Percentiles rank a stretch among this genome's conserved stretches.
These are phyloP conservation scores for Drosophila monieri DNA, from an alignment of 2,888 invertebrate genomes.

Conservation along the genomic window DNA sequence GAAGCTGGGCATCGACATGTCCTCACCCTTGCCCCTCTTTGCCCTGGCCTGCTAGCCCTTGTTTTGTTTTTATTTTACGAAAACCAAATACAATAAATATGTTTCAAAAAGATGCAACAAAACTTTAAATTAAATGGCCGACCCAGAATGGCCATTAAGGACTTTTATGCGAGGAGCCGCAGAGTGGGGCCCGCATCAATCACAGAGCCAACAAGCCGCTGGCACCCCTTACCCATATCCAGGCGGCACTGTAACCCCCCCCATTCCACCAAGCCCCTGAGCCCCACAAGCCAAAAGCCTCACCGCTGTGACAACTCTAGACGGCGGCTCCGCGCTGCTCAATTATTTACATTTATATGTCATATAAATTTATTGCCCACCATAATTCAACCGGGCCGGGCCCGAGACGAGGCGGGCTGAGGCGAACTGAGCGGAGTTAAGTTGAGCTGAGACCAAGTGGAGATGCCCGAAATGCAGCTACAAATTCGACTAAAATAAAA, in stretches of 20 bases:
- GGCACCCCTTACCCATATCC: conserved; percentile 32
- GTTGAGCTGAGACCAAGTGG: conserved; percentile 29
- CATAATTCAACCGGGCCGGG: conserved; percentile 72
- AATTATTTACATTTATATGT: conserved; percentile 82
- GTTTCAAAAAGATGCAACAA: conserved; percentile 39
- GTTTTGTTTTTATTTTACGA: not conserved
- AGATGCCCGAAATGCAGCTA: conserved; percentile 67
- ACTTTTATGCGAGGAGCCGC: conserved; percentile 46
- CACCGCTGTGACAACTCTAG: conserved; percentile 49
- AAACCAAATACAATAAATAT: conserved; percentile 33
- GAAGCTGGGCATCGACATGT: conserved; percentile 53
- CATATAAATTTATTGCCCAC: conserved; percentile 80
- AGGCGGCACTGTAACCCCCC: not conserved
- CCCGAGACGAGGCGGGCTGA: conserved; percentile 22
- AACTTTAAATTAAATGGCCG: conserved; percentile 59
- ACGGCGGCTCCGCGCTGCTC: conserved; percentile 62
- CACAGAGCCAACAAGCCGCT: conserved; percentile 56
- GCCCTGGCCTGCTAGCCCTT: conserved; percentile 40
- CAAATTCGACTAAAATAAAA: conserved; percentile 64
- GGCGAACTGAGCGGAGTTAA: conserved; percentile 6
- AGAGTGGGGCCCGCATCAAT: conserved; percentile 54
- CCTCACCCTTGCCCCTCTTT: conserved; percentile 38
- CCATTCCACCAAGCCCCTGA: conserved; percentile 2
- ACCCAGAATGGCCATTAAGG: conserved; percentile 65
- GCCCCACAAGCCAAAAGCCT: conserved; percentile 14